phyloP scores from a whole-genome alignment of 2,888 invertebrate genomes.

The Cryptosula pallasiana region DNA sequence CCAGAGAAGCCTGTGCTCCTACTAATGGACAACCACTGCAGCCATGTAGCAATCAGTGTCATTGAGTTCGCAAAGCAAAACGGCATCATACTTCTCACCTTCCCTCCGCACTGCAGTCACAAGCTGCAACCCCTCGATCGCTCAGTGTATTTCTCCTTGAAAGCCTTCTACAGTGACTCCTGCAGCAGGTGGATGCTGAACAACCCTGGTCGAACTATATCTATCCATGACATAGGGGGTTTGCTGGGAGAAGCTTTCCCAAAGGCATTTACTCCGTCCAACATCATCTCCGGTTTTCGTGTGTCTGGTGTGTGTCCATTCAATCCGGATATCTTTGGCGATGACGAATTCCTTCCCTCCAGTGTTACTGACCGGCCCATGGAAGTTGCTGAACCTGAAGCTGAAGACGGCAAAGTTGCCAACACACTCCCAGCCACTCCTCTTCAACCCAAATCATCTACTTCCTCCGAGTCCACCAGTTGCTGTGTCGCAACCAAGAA shows the following conservation, averaged over 20 bases:
- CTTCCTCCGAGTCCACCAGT: too few species aligned
- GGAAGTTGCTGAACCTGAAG: too few species aligned
- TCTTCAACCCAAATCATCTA: too few species aligned
- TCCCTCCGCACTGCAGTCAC: slow-evolving; percentile 25
- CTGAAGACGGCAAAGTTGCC: too few species aligned
- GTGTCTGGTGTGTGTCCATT: slow-evolving; percentile 10
- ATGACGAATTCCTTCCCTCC: neutral
- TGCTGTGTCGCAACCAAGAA: too few species aligned
- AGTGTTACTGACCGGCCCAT: neutral
- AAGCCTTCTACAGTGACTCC: neutral
- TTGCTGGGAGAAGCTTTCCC: slow-evolving; percentile 9
- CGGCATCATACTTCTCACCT: slow-evolving; percentile 22
- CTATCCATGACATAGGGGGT: neutral
- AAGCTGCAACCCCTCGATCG: slow-evolving; percentile 25
- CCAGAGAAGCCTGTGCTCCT: neutral
- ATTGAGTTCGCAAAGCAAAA: neutral
- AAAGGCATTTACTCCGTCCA: slow-evolving; percentile 6
- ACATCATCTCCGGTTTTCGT: slow-evolving; percentile 13
- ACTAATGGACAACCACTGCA: neutral
- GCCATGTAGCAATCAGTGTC: neutral
- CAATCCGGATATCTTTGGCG: slow-evolving; percentile 18
- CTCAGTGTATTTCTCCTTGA: slow-evolving; percentile 16
- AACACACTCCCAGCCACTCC: too few species aligned
- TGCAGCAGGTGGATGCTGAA: slow-evolving; percentile 15
- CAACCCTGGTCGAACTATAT: slow-evolving; percentile 21